phyloP scores from a whole-genome alignment of 2,888 invertebrate species.

The Timema cristinae region DNA sequence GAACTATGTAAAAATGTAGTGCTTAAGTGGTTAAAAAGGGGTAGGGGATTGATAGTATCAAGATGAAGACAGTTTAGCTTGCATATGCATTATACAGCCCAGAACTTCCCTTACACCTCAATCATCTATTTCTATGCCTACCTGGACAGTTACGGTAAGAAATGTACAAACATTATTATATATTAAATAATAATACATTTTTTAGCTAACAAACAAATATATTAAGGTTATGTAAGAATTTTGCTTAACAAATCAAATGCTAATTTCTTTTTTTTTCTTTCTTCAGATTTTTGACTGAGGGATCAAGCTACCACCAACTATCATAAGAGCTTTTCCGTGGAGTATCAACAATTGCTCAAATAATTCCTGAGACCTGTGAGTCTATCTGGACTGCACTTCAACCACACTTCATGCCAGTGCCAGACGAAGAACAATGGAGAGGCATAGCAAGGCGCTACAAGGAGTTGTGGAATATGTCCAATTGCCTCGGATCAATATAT shows the following conservation, averaged over 20 bases:
- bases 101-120: too few species aligned
- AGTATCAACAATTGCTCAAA: conserved; percentile 13
- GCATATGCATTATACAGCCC: too few species aligned
- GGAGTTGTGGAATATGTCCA: conserved; percentile 18
- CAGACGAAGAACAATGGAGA: conserved; percentile 9
- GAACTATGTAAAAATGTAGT: too few species aligned
- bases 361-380: conserved; percentile 5
- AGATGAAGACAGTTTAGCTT: too few species aligned
- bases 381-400: conserved; percentile 7
- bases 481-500: conserved; percentile 12
- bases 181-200: too few species aligned
- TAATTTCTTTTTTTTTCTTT: background rate
- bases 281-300: background rate
- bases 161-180: too few species aligned
- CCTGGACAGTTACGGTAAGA: too few species aligned
- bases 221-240: background rate
- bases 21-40: too few species aligned
- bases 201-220: too few species aligned
- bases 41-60: too few species aligned
- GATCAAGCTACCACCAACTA: background rate
- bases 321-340: background rate
- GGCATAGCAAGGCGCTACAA: conserved; percentile 3
- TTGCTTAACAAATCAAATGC: background rate
- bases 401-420: background rate
- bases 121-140: too few species aligned